Conservation (phyloP, 2,797 vertebrate genomes). For the Gobionotothen gibberifrons region DNA sequence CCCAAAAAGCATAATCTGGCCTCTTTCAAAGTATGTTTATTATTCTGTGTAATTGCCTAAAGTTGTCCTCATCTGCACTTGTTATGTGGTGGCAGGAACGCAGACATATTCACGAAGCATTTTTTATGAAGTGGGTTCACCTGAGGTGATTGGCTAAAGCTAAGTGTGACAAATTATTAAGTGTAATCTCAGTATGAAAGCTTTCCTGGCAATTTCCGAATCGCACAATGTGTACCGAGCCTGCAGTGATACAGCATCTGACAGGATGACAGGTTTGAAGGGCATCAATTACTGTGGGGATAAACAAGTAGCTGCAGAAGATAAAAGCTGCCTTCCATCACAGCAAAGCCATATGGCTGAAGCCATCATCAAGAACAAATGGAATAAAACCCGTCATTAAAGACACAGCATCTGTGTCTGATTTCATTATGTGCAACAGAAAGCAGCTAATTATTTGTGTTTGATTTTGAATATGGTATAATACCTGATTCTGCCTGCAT, state of each 20-base stretch:
- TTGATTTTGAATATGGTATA: slow-evolving; percentile 12
- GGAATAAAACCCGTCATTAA: slow-evolving; percentile 42
- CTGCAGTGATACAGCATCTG: slow-evolving; percentile 28
- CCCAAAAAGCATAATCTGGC: too few species aligned
- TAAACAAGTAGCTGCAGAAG: slow-evolving; percentile 64
- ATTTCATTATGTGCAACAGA: slow-evolving; percentile 6
- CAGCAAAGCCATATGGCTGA: slow-evolving; percentile 66
- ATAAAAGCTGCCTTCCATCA: slow-evolving; percentile 54
- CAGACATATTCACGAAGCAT: neutral
- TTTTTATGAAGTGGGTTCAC: slow-evolving; percentile 4
- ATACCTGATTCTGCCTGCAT: neutral
- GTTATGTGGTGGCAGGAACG: too few species aligned
- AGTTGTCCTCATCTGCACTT: too few species aligned
- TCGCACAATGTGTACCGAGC: neutral
- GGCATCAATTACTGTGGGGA: slow-evolving; percentile 59
- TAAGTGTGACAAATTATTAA: neutral
- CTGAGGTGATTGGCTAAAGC: slow-evolving; percentile 1
- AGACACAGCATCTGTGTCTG: slow-evolving; percentile 37
- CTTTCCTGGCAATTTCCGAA: neutral
- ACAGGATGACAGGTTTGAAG: slow-evolving; percentile 60
- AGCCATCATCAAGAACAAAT: slow-evolving; percentile 49
- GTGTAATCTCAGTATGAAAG: slow-evolving; percentile 7
- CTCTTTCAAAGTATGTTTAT: too few species aligned
- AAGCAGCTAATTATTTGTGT: neutral
- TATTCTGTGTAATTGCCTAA: too few species aligned